A percentile compares a stretch with the other conserved stretches of the same genome.
Evolutionary conservation across 2,888 invertebrate species (phyloP).

Genomic region (Pogonocherus hispidulus): DNA sequence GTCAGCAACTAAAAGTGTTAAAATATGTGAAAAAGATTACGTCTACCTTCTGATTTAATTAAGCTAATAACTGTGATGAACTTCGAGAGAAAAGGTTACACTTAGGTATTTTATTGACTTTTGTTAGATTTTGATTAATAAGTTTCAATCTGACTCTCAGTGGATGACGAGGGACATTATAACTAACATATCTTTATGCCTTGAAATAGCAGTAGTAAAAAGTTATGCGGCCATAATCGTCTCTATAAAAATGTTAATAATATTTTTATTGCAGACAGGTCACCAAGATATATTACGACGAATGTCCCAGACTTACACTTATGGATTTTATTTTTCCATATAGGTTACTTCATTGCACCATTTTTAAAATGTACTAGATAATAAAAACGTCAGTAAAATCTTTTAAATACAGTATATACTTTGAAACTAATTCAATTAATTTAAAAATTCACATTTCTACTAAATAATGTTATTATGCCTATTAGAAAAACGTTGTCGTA

Average conservation of each 20-base stretch:
- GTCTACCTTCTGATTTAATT: neutral
- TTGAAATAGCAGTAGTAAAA: neutral
- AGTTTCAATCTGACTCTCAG: neutral
- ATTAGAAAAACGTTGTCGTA: too few species aligned
- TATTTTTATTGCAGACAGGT: neutral
- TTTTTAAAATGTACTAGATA: too few species aligned
- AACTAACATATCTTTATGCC: neutral
- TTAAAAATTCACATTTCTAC: too few species aligned
- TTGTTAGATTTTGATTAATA: neutral
- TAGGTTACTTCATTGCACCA: too few species aligned
- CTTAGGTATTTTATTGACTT: neutral
- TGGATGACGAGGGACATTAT: neutral
- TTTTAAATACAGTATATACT: too few species aligned
- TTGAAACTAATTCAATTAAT: too few species aligned
- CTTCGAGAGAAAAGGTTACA: neutral
- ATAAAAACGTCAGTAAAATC: too few species aligned
- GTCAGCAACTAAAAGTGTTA: neutral
- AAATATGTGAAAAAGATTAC: neutral
- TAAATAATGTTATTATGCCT: too few species aligned
- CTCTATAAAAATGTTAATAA: neutral
- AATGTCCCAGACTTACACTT: too few species aligned
- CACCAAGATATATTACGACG: too few species aligned
- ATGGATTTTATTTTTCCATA: too few species aligned
- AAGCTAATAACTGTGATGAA: neutral
- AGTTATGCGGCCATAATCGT: neutral